These are phyloP conservation scores for Antennarius maculatus DNA, from an alignment of 2,797 vertebrate species.

Conservation along the genomic window DNA sequence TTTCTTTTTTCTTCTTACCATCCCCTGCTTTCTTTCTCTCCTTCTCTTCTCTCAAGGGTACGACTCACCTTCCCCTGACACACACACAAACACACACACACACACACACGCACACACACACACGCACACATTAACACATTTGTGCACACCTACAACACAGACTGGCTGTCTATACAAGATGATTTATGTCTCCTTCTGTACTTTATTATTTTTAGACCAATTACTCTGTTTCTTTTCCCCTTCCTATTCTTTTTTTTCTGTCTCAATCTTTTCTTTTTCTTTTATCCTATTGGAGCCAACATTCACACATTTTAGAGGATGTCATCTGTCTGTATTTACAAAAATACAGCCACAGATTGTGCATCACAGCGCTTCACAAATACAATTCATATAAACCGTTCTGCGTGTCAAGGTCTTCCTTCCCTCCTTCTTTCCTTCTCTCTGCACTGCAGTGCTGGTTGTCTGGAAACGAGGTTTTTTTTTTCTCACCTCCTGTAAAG, in stretches of 20 bases:
- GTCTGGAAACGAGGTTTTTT: conserved; percentile 57
- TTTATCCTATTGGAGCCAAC: conserved; percentile 11
- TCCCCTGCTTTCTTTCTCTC: conserved; percentile 19
- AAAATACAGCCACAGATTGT: neutral
- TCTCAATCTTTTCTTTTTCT: conserved; percentile 1
- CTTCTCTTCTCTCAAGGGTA: conserved; percentile 50
- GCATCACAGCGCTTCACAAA: conserved; percentile 17
- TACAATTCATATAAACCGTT: conserved; percentile 8
- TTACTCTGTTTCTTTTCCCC: conserved; percentile 43
- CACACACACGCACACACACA: conserved; percentile 21
- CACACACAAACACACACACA: conserved; percentile 12
- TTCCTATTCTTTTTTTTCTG: conserved; percentile 12
- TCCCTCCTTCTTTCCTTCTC: conserved; percentile 1
- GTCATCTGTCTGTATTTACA: too few species aligned
- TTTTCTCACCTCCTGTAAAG: conserved; percentile 46
- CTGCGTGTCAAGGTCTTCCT: conserved; percentile 2
- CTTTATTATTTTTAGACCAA: conserved; percentile 68
- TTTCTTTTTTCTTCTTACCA: conserved; percentile 21
- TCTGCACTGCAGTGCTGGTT: conserved; percentile 36
- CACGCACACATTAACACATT: conserved; percentile 12
- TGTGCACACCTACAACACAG: conserved; percentile 3
- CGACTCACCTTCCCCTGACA: conserved; percentile 31
- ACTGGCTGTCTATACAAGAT: conserved; percentile 56
- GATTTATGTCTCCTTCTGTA: conserved; percentile 64
- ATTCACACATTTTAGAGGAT: too few species aligned